Base-by-base conservation (phyloP, 2,888 invertebrate genomes). In the Ecliptopera silaceata region DNA sequence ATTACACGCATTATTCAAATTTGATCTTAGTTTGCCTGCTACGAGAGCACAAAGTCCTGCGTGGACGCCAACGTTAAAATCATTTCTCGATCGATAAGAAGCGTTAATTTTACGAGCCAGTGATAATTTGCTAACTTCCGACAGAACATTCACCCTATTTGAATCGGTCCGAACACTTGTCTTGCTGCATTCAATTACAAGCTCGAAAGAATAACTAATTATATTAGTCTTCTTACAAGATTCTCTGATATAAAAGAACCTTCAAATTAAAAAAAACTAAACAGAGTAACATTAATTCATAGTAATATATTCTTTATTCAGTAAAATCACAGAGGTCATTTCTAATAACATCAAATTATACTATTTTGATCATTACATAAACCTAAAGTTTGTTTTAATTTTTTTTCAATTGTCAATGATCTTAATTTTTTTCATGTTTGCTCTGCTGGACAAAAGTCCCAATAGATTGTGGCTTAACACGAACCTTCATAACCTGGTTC, bases 101-200 rank as follows among this genome's bases (percentile, higher is more conserved):
- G 88, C 87, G 91, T 90, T 91, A 90, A 90, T 90, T 91, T 91
- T 90, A 91, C 90, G 90, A 91, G 80, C 82, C 85, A 88, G 88
- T 88, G 91, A 91, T 91, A 91, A 91, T 91, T 91, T 90, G 90
- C 88, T 86, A 89, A 91, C 91, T 91, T 91, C 91, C 90, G 91
- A 89, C 89, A 82, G 86, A 82, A 76, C 54, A 64, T 64, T 84
- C 84, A 83, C 88, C 87, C 88, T 89, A 90, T 84, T 85, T 76
- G 86, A 83, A 82, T 81, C 81, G 87, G 88, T 88, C 84, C 83
- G 79, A 84, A 77, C 86, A 84, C 81, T 89, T 88, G 80, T 81
- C 81, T 89, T 88, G 80, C 82, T 79, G 80, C 81, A 80, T 82
- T 80, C 82, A 84, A 86, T 88, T 87, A 84, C 80, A 74, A 78